Evolutionary conservation across 2,888 invertebrate species (phyloP).

Genomic region (Boloria selene): DNA sequence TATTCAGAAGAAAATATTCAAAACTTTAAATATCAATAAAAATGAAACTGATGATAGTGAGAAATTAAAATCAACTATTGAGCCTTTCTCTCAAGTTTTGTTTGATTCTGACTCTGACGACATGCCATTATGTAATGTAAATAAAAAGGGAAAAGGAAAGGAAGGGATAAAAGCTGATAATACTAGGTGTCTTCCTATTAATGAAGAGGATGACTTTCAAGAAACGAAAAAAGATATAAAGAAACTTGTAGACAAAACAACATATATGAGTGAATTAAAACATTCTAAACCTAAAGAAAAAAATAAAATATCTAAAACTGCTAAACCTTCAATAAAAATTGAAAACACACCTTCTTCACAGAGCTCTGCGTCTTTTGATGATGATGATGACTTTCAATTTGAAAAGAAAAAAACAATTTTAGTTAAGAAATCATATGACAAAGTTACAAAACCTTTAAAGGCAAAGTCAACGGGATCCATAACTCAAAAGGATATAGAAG

Average conservation of each 20-base stretch:
- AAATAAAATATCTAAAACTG: conserved; percentile 31
- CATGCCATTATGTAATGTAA: conserved; percentile 57
- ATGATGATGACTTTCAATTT: conserved; percentile 66
- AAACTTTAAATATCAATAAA: conserved; percentile 35
- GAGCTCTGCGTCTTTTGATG: conserved; percentile 48
- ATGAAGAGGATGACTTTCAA: conserved; percentile 57
- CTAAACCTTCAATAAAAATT: conserved; percentile 30
- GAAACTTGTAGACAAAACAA: conserved; percentile 49
- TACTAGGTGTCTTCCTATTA: not conserved
- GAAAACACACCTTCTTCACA: conserved; percentile 46
- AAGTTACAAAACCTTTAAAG: conserved; percentile 60
- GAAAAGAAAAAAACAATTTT: conserved; percentile 65
- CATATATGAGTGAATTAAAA: conserved; percentile 46
- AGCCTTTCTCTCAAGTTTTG: conserved; percentile 48
- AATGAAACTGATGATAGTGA: conserved; percentile 29
- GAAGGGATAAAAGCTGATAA: conserved; percentile 25
- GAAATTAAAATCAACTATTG: conserved; percentile 34
- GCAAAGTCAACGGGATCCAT: conserved; percentile 75
- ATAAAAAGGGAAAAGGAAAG: conserved; percentile 49
- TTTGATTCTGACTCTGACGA: conserved; percentile 71
- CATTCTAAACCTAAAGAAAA: conserved; percentile 34
- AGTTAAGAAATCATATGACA: conserved; percentile 64
- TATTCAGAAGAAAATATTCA: conserved; percentile 69
- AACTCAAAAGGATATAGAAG: conserved; percentile 70
- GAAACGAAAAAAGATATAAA: conserved; percentile 44